Evolutionary conservation across 2,888 invertebrate genomes (phyloP).

Genomic region (Pseudeuparius sepicola): DNA sequence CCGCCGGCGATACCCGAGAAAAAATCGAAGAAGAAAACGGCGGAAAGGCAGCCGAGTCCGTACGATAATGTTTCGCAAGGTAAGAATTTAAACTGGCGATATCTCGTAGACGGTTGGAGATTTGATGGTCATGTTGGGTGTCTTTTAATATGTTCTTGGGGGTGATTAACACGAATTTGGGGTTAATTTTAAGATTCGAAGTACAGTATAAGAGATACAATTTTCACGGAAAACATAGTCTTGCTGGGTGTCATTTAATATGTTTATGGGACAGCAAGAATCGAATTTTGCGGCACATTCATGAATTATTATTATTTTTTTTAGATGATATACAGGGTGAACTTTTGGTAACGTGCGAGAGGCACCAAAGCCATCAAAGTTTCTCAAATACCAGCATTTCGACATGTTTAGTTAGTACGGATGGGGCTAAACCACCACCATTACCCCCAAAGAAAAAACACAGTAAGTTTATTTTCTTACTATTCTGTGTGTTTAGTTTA

Average conservation of each 20-base stretch:
- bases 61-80: conserved; percentile 56
- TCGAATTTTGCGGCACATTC: no score
- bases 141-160: no score
- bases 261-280: no score
- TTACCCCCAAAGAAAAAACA: conserved; percentile 88
- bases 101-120: conserved; percentile 7
- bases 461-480: conserved; percentile 58
- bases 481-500: conserved; percentile 1
- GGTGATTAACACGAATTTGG: no score
- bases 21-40: conserved; percentile 46
- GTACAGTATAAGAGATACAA: no score
- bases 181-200: no score
- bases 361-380: conserved; percentile 38
- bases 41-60: conserved; percentile 54
- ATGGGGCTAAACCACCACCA: conserved; percentile 74
- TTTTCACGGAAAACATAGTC: no score
- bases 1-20: conserved; percentile 50
- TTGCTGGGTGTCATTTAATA: no score
- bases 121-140: no score
- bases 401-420: conserved; percentile 32
- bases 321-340: conserved; percentile 24
- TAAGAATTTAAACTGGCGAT: conserved; percentile 29
- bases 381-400: conserved; percentile 26
- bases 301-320: no score
- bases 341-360: conserved; percentile 37